Evolutionary conservation across 2,888 invertebrate species (phyloP), one percentile per base, ranked within the genome.

Genomic region (Julus scandinavius): DNA sequence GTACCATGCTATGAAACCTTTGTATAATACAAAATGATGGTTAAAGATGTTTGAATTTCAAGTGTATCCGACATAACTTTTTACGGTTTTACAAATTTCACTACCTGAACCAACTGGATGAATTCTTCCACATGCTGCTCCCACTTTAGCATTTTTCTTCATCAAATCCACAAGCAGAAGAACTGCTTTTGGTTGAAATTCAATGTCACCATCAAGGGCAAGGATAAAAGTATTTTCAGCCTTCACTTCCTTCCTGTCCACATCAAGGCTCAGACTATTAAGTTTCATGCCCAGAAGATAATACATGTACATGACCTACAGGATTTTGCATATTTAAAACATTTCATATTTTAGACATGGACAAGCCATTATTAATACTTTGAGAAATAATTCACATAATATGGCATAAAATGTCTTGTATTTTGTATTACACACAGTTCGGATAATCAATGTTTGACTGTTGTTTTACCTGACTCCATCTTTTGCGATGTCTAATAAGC

Each of bases 1-100:
- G 92, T 99, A 99, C 99, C 99, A 99, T 89, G 98, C 98, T 98
- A 99, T 99, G 0, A 98, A 97, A 89, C 99, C 97, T 94, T 89
- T n/a, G 29, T 4, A 50, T 11, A 45, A 45, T 45, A 45, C 45
- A 45, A 45, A 7, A 54, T 54, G 5, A 54, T 54, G 54, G 15
- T 54, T 54, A 15, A 13, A 13, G 17, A 54, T 54, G 45, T 45
- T 45, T 54, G 54, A 7, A 63, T 63, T 63, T 63, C 63, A 7
- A 63, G n/a, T 6, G n/a, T 4, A 63, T 20, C 63, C 63, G 13
- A 54, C 6, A 54, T 29, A 72, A 29, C 15, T 80, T 4, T 63
- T 54, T 29, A 29, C 29, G 29, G 29, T 29, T 29, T 29, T 29
- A n/a, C 17, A 17, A 2, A 13, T 29, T 38, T 80, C 96, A 90